Conservation (phyloP, 2,797 vertebrate species). For the Anas bernieri region DNA sequence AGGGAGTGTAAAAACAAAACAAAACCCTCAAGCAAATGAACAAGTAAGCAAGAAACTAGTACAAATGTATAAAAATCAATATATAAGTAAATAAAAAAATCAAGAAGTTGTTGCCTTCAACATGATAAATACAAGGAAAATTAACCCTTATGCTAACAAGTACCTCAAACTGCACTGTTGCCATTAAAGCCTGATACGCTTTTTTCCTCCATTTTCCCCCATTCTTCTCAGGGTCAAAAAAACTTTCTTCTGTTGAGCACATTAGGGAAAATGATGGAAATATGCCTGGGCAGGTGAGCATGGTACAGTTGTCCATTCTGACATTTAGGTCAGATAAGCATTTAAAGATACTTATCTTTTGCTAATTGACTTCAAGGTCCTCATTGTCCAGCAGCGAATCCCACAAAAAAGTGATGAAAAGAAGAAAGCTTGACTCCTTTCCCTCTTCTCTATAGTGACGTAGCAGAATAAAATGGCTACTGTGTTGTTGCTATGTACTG, state of each 20-base stretch:
- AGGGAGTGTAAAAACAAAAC: neutral
- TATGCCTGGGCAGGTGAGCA: neutral
- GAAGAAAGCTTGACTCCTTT: neutral
- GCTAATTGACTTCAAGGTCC: neutral
- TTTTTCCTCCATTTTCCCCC: accelerated
- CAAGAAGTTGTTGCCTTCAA: accelerated
- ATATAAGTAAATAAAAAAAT: neutral
- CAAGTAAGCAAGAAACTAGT: neutral
- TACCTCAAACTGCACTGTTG: neutral
- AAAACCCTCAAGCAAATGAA: neutral
- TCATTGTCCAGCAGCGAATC: neutral
- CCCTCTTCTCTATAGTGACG: neutral
- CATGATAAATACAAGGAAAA: neutral
- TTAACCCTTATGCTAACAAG: neutral
- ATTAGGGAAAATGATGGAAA: neutral
- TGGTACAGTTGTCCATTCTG: neutral
- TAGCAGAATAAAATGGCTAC: neutral
- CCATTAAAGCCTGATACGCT: neutral
- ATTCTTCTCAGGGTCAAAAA: neutral
- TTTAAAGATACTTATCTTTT: neutral
- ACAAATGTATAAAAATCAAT: neutral
- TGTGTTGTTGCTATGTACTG: neutral
- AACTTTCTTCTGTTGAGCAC: neutral
- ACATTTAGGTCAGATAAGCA: neutral
- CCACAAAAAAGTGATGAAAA: neutral